Conservation (phyloP, 92 coral and sea anemone genomes). For the Bergia sp. region DNA sequence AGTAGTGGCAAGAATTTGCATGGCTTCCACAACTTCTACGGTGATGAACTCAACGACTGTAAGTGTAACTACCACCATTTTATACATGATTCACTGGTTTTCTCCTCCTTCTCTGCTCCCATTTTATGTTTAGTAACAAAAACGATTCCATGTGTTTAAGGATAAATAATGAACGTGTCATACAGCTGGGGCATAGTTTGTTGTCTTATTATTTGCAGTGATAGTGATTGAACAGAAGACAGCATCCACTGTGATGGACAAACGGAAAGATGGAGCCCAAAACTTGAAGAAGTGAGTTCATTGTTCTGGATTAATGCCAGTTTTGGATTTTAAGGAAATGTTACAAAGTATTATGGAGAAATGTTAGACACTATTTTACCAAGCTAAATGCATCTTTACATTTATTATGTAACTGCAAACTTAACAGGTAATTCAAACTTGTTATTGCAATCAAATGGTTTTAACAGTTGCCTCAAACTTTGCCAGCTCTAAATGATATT, state of each 20-base stretch:
- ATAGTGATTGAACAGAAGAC: background rate
- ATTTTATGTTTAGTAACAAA: too few species aligned
- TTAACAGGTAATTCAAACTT: too few species aligned
- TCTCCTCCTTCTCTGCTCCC: background rate
- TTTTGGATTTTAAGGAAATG: background rate
- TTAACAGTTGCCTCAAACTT: too few species aligned
- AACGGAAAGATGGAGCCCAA: background rate
- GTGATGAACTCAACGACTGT: conserved; percentile 85
- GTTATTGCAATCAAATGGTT: too few species aligned
- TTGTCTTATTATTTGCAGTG: background rate
- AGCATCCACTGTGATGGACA: background rate
- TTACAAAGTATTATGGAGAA: background rate
- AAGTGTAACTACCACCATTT: conserved; percentile 39
- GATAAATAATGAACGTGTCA: background rate
- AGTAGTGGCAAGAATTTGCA: conserved; percentile 83
- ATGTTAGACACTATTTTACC: too few species aligned
- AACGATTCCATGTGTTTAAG: too few species aligned
- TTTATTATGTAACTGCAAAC: too few species aligned
- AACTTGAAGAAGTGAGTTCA: background rate
- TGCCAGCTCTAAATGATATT: too few species aligned
- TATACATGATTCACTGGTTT: background rate
- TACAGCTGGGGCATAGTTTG: background rate
- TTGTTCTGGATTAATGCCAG: background rate
- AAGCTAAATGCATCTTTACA: too few species aligned
- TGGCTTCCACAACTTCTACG: conserved; percentile 94